Evolutionary conservation across 1,140 invertebrate species (phyloP), one percentile per base, ranked within the genome.

Genomic region (Zaprionus gabonicus): DNA sequence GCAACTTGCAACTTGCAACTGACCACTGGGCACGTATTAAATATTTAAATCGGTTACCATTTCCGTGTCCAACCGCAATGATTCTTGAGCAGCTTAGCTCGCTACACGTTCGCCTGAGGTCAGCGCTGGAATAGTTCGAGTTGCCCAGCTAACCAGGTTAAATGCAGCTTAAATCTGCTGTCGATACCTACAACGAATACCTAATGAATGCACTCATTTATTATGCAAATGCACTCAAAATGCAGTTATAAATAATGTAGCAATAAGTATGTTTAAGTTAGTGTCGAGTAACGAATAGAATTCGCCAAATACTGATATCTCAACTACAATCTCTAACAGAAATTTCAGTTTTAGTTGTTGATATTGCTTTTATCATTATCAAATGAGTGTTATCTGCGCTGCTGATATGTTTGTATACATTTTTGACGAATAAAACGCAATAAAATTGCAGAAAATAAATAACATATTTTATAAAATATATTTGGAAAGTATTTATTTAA

Each of bases 1-100:
- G 73, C 77, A 55, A 65, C 34, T n/a, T 56, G 74, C 57, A 27
- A 78, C 31, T 27, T 65, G 65, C 81, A 81, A 56, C 49, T 34
- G 28, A 51, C 51, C 55, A 65, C 44, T 34, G 28, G 56, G 56
- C 55, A 65, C 44, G 44, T 65, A 88, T 88, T 88, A 87, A 81
- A 81, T 46, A 88, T 83, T 83, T 78, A 88, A 79, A 81, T 71
- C 74, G 70, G 58, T 76, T 63, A 58, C 83, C 71, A 67, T 74
- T 82, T 77, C 57, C 49, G 73, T 67, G 46, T 76, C 55, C 64
- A 59, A 69, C 83, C 83, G 56, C 80, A 87, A 78, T 68, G 80
- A 80, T 70, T 82, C 77, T 78, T 71, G 80, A 84, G 82, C 70
- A 85, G 82, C 75, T 85, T 79, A 73, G 56, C 56, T 51, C 38